phyloP scores from a whole-genome alignment of 2,797 vertebrate species.

The Propithecus perrieri region DNA sequence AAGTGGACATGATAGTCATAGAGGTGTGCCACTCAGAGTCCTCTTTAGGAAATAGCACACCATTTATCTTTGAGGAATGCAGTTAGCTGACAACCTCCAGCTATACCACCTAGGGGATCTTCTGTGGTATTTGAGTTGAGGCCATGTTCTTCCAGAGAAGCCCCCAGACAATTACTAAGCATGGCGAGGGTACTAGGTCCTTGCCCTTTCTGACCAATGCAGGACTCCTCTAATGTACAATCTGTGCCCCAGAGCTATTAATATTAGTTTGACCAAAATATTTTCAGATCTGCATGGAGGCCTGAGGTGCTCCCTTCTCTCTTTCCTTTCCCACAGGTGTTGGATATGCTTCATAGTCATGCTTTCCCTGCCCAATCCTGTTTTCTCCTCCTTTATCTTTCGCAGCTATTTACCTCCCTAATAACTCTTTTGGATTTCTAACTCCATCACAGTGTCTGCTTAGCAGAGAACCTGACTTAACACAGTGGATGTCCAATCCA shows the following conservation, averaged over 20 bases:
- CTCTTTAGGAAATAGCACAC: neutral
- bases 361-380: neutral
- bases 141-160: neutral
- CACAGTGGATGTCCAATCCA: neutral
- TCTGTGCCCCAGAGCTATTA: neutral
- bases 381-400: neutral
- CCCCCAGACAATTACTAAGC: neutral
- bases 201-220: neutral
- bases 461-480: neutral
- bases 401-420: neutral
- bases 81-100: neutral
- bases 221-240: neutral
- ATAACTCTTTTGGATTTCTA: neutral
- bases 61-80: neutral
- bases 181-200: neutral
- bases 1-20: neutral
- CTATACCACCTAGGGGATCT: neutral
- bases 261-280: neutral
- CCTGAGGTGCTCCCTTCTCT: neutral
- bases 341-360: neutral
- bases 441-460: neutral
- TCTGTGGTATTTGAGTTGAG: neutral
- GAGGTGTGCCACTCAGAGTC: neutral
- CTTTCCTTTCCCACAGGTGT: neutral
- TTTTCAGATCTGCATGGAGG: neutral